Evolutionary conservation across 2,113 vertebrate species (phyloP).

Genomic region (Astur gentilis): DNA sequence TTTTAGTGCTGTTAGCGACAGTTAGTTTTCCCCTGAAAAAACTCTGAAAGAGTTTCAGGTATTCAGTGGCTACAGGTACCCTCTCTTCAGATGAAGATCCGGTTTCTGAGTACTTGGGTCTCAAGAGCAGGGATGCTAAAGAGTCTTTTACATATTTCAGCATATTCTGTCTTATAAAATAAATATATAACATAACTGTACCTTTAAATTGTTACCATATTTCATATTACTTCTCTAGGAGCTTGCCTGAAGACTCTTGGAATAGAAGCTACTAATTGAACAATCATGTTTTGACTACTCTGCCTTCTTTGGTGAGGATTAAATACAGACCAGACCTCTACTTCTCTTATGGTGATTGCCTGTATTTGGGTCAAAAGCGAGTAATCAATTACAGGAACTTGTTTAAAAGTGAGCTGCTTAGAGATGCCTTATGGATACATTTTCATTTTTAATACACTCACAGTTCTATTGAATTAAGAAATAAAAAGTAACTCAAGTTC

Average conservation of each 20-base stretch:
- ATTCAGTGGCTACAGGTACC: background rate
- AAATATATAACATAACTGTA: background rate
- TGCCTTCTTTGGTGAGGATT: background rate
- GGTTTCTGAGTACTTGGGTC: background rate
- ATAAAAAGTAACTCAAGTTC: background rate
- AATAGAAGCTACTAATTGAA: background rate
- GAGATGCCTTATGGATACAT: background rate
- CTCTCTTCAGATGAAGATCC: background rate
- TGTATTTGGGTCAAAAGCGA: background rate
- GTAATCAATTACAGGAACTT: background rate
- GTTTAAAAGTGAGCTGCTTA: background rate
- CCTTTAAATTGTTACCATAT: background rate
- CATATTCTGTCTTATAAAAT: background rate
- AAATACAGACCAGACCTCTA: background rate
- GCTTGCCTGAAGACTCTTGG: background rate
- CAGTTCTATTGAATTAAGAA: background rate
- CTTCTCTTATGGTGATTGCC: background rate
- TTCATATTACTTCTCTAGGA: background rate
- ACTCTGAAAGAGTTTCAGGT: background rate
- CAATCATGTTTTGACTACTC: background rate
- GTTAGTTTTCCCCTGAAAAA: background rate
- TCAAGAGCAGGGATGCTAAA: background rate
- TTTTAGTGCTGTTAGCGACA: background rate
- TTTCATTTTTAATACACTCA: background rate
- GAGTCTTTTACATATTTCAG: background rate